These are phyloP conservation scores for Melospiza melodia DNA, from an alignment of 2,113 vertebrate species.

Conservation along the genomic window DNA sequence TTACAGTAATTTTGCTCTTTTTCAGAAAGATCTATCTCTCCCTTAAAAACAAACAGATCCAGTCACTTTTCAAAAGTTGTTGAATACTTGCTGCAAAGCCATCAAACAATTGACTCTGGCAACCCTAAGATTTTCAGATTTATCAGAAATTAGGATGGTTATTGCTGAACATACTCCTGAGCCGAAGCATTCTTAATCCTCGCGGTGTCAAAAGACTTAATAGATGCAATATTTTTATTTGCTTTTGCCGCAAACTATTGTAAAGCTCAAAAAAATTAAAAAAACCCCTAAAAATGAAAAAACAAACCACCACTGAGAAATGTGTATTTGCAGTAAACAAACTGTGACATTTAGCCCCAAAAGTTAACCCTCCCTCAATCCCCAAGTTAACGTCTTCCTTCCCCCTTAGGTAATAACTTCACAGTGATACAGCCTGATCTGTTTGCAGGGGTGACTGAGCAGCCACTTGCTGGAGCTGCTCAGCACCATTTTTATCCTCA, in stretches of 20 bases:
- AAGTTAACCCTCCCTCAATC: background rate
- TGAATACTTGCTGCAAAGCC: background rate
- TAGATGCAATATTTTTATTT: background rate
- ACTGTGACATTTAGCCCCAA: background rate
- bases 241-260: background rate
- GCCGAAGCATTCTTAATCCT: background rate
- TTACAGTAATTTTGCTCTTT: background rate
- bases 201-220: accelerated
- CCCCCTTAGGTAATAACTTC: background rate
- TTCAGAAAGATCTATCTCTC: background rate
- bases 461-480: background rate
- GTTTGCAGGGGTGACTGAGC: background rate
- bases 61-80: background rate
- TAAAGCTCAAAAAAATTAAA: background rate
- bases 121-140: background rate
- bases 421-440: background rate
- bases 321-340: background rate
- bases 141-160: background rate
- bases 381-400: background rate
- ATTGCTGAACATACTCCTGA: background rate
- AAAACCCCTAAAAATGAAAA: background rate
- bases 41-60: background rate
- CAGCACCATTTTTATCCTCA: background rate
- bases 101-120: background rate
- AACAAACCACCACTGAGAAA: background rate